phyloP scores from a whole-genome alignment of 2,797 vertebrate genomes.

The Salarias fasciatus region DNA sequence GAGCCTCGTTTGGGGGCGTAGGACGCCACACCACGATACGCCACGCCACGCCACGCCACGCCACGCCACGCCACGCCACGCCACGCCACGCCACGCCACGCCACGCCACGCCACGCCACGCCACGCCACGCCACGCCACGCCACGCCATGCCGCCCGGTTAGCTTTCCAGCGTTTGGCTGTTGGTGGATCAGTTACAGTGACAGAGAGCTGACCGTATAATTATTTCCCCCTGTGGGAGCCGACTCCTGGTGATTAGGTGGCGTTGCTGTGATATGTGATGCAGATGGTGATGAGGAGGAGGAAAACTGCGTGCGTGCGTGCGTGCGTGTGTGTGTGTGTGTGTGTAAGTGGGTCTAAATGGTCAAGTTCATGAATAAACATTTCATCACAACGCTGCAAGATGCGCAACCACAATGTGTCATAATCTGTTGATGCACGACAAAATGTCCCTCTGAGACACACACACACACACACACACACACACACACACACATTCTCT shows the following conservation, averaged over 20 bases:
- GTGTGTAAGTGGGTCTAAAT: constrained; percentile 27
- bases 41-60: too few relatives aligned
- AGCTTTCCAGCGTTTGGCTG: constrained; percentile 58
- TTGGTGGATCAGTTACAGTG: constrained; percentile 56
- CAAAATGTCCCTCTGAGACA: constrained; percentile 56
- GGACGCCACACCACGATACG: too few relatives aligned
- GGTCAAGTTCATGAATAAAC: constrained; percentile 67
- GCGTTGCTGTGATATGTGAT: constrained; percentile 47
- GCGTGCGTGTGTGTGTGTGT: constrained; percentile 9
- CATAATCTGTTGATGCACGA: constrained; percentile 65
- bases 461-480: background rate
- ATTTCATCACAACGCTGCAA: constrained; percentile 45
- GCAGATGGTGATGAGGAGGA: constrained; percentile 47
- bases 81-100: too few relatives aligned
- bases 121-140: too few relatives aligned
- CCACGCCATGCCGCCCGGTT: constrained; percentile 43
- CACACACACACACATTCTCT: too few relatives aligned
- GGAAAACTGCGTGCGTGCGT: constrained; percentile 7
- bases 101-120: too few relatives aligned
- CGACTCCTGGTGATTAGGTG: constrained; percentile 67
- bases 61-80: too few relatives aligned
- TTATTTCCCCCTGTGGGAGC: constrained; percentile 63
- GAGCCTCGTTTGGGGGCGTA: constrained; percentile 49
- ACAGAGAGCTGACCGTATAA: constrained; percentile 68
- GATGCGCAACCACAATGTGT: constrained; percentile 39